Percentiles rank a stretch among this genome's conserved stretches.
These are phyloP conservation scores for Pangasianodon hypophthalmus DNA, from an alignment of 2,113 vertebrate genomes.

Conservation along the genomic window DNA sequence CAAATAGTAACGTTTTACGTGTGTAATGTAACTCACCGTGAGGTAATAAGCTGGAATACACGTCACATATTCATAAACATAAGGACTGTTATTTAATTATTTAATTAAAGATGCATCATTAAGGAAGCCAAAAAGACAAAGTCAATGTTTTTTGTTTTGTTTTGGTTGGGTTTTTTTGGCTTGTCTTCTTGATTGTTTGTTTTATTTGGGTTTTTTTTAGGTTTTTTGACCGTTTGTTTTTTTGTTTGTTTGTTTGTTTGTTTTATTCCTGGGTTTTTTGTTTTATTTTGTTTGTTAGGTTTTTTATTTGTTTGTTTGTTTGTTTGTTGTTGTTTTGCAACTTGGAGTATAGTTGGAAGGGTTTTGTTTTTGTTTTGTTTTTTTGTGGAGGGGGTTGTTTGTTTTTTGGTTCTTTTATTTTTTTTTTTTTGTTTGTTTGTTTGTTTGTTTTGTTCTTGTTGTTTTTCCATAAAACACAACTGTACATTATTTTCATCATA, in stretches of 20 bases:
- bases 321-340: not conserved
- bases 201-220: not conserved
- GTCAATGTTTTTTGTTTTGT: not conserved
- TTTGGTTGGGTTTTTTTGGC: not conserved
- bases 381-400: not conserved
- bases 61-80: not conserved
- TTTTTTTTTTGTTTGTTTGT: not conserved
- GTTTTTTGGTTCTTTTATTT: not conserved
- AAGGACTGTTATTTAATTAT: not conserved
- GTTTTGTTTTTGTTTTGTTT: not conserved
- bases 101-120: not conserved
- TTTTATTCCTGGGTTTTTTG: not conserved
- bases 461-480: not conserved
- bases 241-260: not conserved
- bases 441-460: not conserved
- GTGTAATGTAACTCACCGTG: conserved; percentile 11
- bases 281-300: not conserved
- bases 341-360: not conserved
- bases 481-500: not conserved
- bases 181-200: not conserved
- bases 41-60: not conserved
- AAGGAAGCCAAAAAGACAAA: not conserved
- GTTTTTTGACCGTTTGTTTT: not conserved
- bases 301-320: not conserved
- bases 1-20: not conserved